phyloP scores from a whole-genome alignment of 2,888 invertebrate species.

The Metallyticus violacea region DNA sequence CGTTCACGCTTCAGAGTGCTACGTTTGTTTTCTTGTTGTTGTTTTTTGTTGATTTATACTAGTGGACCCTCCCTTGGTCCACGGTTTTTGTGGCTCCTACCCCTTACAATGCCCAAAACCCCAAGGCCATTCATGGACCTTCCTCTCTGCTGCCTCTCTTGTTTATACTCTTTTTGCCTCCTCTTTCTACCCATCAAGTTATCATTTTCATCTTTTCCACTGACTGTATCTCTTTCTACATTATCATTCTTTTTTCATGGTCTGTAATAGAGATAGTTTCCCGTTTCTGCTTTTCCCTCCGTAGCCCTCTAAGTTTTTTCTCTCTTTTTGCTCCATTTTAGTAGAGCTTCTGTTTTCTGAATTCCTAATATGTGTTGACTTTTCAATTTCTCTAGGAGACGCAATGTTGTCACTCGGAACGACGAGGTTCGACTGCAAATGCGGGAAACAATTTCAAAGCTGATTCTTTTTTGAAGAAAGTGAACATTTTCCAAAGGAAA shows the following conservation, averaged over 20 bases:
- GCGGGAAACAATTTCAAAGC: too few species aligned
- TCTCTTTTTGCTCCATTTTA: not conserved
- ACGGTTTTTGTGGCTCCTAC: not conserved
- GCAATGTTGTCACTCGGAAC: too few species aligned
- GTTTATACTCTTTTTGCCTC: not conserved
- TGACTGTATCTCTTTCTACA: not conserved
- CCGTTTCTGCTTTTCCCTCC: too few species aligned
- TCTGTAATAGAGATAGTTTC: not conserved
- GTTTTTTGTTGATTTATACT: not conserved
- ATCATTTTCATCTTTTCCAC: not conserved
- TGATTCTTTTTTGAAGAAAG: too few species aligned
- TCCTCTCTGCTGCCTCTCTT: not conserved
- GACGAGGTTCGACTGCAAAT: too few species aligned
- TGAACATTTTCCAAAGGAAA: too few species aligned
- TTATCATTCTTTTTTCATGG: not conserved
- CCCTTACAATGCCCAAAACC: not conserved
- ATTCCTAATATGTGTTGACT: too few species aligned
- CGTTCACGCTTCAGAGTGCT: not conserved
- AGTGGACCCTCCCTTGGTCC: not conserved
- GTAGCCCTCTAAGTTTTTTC: not conserved
- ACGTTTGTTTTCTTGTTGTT: not conserved
- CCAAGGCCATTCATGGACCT: not conserved
- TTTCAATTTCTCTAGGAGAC: too few species aligned
- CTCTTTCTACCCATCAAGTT: not conserved
- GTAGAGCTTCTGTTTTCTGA: not conserved